Percentiles rank a stretch among this genome's conserved stretches.
Conservation (phyloP, 2,797 vertebrate genomes). For the Chiroxiphia lanceolata region DNA sequence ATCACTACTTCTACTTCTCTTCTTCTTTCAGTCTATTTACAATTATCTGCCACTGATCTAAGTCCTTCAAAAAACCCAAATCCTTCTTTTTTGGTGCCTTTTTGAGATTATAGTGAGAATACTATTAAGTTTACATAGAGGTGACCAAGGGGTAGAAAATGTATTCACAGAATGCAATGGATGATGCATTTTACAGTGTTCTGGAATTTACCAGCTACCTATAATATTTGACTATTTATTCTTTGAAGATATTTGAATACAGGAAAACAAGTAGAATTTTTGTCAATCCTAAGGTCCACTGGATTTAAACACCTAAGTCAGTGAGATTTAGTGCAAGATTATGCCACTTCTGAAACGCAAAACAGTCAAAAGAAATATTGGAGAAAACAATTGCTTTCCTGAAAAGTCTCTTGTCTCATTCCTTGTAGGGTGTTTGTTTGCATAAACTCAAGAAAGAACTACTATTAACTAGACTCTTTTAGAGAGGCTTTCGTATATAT, state of each 20-base stretch:
- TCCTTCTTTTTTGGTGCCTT: neutral
- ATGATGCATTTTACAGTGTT: neutral
- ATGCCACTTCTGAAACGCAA: neutral
- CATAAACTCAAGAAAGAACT: neutral
- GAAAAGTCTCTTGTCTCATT: neutral
- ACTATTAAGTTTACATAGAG: neutral
- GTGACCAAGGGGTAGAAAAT: neutral
- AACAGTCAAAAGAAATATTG: neutral
- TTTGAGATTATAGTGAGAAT: neutral
- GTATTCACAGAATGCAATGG: neutral
- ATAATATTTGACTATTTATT: neutral
- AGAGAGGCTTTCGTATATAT: neutral
- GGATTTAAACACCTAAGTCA: neutral
- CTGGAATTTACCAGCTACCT: neutral
- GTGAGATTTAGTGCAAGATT: neutral
- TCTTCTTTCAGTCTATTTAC: neutral
- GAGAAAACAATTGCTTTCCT: neutral
- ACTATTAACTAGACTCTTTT: neutral
- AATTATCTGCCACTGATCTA: neutral
- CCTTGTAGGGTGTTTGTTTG: neutral
- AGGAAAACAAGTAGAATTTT: neutral
- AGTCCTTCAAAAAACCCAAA: accelerated
- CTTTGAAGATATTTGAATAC: neutral
- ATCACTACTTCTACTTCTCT: neutral
- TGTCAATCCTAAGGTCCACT: neutral